phyloP scores from a whole-genome alignment of 2,797 vertebrate genomes.

The Gambusia yucatana region DNA sequence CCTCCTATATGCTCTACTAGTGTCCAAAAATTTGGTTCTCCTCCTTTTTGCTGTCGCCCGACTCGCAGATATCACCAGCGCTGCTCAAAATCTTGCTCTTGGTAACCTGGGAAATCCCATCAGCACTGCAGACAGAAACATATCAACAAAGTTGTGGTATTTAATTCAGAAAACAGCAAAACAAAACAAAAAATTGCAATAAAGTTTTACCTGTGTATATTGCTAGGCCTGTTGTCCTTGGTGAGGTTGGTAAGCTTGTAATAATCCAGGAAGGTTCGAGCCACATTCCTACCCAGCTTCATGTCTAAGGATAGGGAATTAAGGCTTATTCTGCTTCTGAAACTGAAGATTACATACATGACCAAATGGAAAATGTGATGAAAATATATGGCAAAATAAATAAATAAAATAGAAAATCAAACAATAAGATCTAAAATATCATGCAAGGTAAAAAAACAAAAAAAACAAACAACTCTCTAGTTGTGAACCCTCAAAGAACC shows the following conservation, averaged over 20 bases:
- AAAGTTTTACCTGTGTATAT: conserved; percentile 73
- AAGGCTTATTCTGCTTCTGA: conserved; percentile 64
- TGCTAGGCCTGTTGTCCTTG: conserved; percentile 79
- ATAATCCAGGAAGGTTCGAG: conserved; percentile 95
- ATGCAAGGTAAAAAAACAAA: neutral
- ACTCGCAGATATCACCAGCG: conserved; percentile 58
- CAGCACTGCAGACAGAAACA: conserved; percentile 64
- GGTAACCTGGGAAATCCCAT: conserved; percentile 52
- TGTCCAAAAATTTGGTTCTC: conserved; percentile 61
- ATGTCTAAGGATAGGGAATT: conserved; percentile 87
- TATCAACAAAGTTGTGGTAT: neutral
- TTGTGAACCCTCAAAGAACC: neutral
- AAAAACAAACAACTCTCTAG: neutral
- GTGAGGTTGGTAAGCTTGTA: conserved; percentile 89
- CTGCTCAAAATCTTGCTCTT: conserved; percentile 62
- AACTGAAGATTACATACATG: neutral
- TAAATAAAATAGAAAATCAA: conserved; percentile 1
- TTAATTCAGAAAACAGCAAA: conserved; percentile 3
- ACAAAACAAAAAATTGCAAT: neutral
- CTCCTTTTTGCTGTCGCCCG: conserved; percentile 66
- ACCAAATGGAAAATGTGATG: neutral
- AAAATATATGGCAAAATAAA: neutral
- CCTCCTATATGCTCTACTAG: conserved; percentile 50
- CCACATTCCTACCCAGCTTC: conserved; percentile 95
- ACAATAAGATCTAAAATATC: neutral